A percentile compares a stretch with the other conserved stretches of the same genome.
phyloP scores from a whole-genome alignment of 2,797 vertebrate genomes.

The Prionace glauca region DNA sequence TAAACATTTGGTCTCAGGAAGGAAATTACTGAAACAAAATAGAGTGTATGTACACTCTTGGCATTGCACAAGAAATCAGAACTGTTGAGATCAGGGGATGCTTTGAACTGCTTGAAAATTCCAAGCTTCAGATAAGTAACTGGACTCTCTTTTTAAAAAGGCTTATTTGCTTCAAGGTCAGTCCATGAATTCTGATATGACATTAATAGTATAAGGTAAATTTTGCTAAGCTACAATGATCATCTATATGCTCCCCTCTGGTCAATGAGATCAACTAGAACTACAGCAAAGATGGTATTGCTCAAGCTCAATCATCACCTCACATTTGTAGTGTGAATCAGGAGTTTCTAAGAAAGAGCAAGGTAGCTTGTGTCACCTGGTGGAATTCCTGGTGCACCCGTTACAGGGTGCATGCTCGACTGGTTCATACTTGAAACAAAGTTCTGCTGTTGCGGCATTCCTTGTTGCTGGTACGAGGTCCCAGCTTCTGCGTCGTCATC shows the following conservation, averaged over 20 bases:
- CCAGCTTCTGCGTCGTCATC: slow-evolving; percentile 87
- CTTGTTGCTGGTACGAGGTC: slow-evolving; percentile 74
- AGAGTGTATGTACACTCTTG: neutral
- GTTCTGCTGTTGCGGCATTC: slow-evolving; percentile 74
- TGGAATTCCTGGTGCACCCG: slow-evolving; percentile 79
- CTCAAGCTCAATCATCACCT: neutral
- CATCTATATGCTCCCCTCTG: neutral
- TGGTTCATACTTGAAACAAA: slow-evolving; percentile 84
- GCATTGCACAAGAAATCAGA: neutral
- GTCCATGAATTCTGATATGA: neutral
- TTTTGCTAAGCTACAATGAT: neutral
- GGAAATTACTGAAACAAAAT: neutral
- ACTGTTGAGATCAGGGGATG: neutral
- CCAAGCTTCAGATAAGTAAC: neutral
- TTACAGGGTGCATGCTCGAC: slow-evolving; percentile 77
- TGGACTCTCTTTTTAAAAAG: neutral
- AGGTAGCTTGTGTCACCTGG: slow-evolving; percentile 56
- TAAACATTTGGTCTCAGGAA: neutral
- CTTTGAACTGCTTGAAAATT: neutral
- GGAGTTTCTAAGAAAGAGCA: neutral
- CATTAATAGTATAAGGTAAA: neutral
- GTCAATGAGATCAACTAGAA: neutral
- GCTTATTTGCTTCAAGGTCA: neutral
- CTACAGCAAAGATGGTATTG: neutral
- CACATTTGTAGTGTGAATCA: neutral